Percentiles rank a stretch among this genome's conserved stretches.
phyloP scores from a whole-genome alignment of 2,113 vertebrate species.

The Engraulis encrasicolus region DNA sequence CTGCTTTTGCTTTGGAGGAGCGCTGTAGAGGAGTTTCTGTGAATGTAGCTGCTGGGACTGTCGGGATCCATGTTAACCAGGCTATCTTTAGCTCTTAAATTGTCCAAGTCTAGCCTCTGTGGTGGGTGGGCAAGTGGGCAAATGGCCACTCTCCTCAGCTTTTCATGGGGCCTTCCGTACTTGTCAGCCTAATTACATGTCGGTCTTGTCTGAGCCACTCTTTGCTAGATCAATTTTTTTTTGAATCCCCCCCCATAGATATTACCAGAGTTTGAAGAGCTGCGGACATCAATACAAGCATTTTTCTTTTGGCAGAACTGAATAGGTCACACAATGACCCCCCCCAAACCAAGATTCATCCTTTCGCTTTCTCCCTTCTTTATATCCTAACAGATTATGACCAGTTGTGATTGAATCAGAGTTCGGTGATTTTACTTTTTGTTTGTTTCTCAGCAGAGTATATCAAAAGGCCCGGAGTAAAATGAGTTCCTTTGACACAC shows the following conservation, averaged over 20 bases:
- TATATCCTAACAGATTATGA: constrained; percentile 46
- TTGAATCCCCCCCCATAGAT: not conserved
- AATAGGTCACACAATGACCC: not conserved
- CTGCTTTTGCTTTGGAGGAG: constrained; percentile 2
- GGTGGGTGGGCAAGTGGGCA: constrained; percentile 27
- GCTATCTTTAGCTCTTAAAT: constrained; percentile 29
- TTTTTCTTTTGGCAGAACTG: not conserved
- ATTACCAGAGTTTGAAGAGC: not conserved
- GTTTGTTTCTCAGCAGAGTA: constrained; percentile 16
- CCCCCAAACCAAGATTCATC: not conserved
- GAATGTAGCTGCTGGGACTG: constrained; percentile 66
- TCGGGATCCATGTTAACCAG: constrained; percentile 23
- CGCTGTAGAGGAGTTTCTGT: constrained; percentile 56
- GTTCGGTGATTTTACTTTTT: constrained; percentile 52
- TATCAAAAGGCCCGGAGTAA: not conserved
- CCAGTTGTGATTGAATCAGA: constrained; percentile 49
- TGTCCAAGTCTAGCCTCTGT: constrained; percentile 23
- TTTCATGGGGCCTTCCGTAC: constrained; percentile 19
- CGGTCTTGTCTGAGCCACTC: constrained; percentile 4
- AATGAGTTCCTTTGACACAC: constrained; percentile 57
- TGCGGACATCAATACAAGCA: not conserved
- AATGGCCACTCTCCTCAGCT: constrained; percentile 25
- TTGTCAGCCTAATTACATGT: constrained; percentile 15
- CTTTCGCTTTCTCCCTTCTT: constrained; percentile 38
- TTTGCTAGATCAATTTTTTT: not conserved